Base-by-base conservation (phyloP, 1,140 invertebrate genomes). In the Aphelenchoides avenae region DNA sequence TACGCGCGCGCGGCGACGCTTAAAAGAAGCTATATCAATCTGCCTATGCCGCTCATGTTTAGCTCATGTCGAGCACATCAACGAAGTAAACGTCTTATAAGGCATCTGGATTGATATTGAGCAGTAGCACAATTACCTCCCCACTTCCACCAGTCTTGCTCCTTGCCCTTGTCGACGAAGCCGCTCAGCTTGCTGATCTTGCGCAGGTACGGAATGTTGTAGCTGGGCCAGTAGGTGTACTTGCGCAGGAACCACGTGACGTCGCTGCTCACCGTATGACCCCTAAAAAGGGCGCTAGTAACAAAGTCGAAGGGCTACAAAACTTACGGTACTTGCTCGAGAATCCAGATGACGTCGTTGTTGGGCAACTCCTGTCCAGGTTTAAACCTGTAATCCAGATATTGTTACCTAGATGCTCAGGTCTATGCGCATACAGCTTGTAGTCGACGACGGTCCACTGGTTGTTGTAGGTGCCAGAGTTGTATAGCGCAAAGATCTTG, bases 371-470 rank as follows among this genome's bases (percentile, higher is more conserved):
- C 73, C 7, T 80, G 62, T 0, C 78, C 76, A 5, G 84, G 81
- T 22, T 79, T 78, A 57, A 86, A 86, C n/a, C n/a, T n/a, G n/a
- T n/a, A n/a, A n/a, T n/a, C n/a, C n/a, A n/a, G n/a, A n/a, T n/a
- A n/a, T n/a, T n/a, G n/a, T n/a, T n/a, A n/a, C n/a, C n/a, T n/a
- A n/a, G n/a, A n/a, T n/a, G n/a, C n/a, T n/a, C n/a, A n/a, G n/a
- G n/a, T n/a, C n/a, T n/a, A n/a, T n/a, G n/a, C n/a, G n/a, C n/a
- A n/a, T n/a, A n/a, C 72, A 78, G 67, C 77, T 83, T 82, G 81
- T 84, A 86, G 78, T 91, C 86, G 0, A 90, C 80, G 5, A 87
- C 80, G 59, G 91, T 84, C 90, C 90, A 95, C 74, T 93, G 88
- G 64, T 90, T 89, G 71, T 86, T 87, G 51, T 88, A 84, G 27